Evolutionary conservation across 2,797 vertebrate genomes (phyloP).

Genomic region (Xiphorhynchus erythropygius): DNA sequence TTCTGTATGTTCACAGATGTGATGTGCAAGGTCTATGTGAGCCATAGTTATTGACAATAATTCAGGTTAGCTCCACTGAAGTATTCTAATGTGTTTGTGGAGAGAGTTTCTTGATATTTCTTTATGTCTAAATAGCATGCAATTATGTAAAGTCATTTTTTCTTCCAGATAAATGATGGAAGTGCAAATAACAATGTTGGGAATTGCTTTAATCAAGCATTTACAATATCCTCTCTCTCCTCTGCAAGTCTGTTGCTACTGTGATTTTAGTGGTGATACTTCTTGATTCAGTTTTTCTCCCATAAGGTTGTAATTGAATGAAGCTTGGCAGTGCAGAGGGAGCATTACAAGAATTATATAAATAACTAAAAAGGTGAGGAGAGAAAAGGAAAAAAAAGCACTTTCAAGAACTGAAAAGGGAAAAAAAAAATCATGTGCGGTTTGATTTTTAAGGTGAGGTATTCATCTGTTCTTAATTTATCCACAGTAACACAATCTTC

Average conservation of each 20-base stretch:
- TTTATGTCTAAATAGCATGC: neutral
- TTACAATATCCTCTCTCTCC: neutral
- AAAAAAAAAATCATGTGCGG: neutral
- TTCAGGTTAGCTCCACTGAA: neutral
- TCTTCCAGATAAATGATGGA: neutral
- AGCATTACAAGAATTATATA: neutral
- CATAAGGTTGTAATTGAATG: neutral
- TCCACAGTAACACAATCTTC: neutral
- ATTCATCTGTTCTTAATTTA: conserved; percentile 46
- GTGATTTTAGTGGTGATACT: neutral
- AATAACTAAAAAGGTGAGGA: neutral
- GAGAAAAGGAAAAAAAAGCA: neutral
- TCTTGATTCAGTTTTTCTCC: neutral
- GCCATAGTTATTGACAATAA: neutral
- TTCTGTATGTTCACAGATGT: neutral
- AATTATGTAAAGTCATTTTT: neutral
- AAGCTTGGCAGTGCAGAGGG: neutral
- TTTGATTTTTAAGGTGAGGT: conserved; percentile 4
- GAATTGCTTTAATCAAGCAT: neutral
- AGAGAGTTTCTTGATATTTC: neutral
- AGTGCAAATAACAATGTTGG: neutral
- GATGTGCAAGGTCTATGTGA: neutral
- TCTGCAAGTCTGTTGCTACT: neutral
- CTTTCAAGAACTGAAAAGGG: neutral
- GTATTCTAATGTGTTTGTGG: neutral